Evolutionary conservation across 2,888 invertebrate genomes (phyloP).

Genomic region (Drosophila suboccidentalis): DNA sequence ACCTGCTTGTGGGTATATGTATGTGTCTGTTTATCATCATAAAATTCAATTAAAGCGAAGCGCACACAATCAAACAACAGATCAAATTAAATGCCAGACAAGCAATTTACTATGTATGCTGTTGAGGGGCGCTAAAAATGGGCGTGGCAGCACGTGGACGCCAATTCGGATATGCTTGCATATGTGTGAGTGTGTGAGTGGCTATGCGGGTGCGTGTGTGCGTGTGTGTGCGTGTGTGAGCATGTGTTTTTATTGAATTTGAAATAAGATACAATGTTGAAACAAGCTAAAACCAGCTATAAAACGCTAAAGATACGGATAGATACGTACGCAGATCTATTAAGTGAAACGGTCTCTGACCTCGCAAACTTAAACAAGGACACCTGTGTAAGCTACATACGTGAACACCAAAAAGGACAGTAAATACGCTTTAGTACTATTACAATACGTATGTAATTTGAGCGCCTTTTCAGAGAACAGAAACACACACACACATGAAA

Average conservation of each 20-base stretch:
- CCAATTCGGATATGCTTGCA: slow-evolving; percentile 16
- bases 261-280: slow-evolving; percentile 57
- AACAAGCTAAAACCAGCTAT: slow-evolving; percentile 32
- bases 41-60: slow-evolving; percentile 80
- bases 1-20: slow-evolving; percentile 22
- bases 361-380: slow-evolving; percentile 8
- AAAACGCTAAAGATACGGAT: slow-evolving; percentile 4
- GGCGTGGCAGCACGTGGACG: slow-evolving; percentile 60
- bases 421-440: slow-evolving; percentile 49
- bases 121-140: slow-evolving; percentile 45
- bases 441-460: slow-evolving; percentile 37
- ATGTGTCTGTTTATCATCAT: slow-evolving; percentile 69
- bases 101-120: slow-evolving; percentile 74
- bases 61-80: slow-evolving; percentile 81
- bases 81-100: slow-evolving; percentile 81
- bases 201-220: not conserved
- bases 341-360: not conserved
- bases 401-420: slow-evolving; percentile 31
- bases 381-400: slow-evolving; percentile 31
- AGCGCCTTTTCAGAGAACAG: slow-evolving; percentile 15
- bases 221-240: slow-evolving; percentile 6
- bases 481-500: slow-evolving; percentile 2
- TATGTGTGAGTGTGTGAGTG: slow-evolving; percentile 4
- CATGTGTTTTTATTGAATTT: slow-evolving; percentile 56
- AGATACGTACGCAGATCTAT: not conserved